Evolutionary conservation across 2,888 invertebrate species (phyloP).

Genomic region (Myathropa florea): DNA sequence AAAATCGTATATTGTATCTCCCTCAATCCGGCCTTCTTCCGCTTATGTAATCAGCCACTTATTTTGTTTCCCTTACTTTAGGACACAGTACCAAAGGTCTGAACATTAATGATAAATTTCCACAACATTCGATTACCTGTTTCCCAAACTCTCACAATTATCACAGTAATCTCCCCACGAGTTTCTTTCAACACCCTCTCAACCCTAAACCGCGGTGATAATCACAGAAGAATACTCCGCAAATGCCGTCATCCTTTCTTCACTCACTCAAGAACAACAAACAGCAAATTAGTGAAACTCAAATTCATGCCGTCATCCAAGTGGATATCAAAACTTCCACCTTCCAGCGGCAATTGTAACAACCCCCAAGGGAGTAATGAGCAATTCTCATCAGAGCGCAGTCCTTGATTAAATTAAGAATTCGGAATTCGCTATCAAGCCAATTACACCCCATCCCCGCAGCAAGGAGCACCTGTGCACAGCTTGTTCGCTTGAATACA

Average conservation of each 20-base stretch:
- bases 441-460: slow-evolving; percentile 43
- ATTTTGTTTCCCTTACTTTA: too few relatives aligned
- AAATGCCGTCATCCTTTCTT: background rate
- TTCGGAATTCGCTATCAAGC: slow-evolving; percentile 57
- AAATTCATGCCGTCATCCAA: slow-evolving; percentile 23
- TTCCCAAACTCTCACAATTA: background rate
- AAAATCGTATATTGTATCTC: too few relatives aligned
- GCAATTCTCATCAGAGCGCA: slow-evolving; percentile 55
- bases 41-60: too few relatives aligned
- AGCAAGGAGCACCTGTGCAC: slow-evolving; percentile 51
- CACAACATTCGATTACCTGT: background rate
- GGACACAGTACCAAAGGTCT: too few relatives aligned
- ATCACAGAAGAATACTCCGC: slow-evolving; percentile 25
- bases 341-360: slow-evolving; percentile 34
- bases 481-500: slow-evolving; percentile 61
- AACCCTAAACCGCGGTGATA: slow-evolving; percentile 23
- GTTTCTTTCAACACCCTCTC: background rate
- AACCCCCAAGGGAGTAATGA: slow-evolving; percentile 63
- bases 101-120: background rate
- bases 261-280: slow-evolving; percentile 27
- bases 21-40: too few relatives aligned
- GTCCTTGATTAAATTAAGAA: slow-evolving; percentile 67
- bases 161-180: background rate
- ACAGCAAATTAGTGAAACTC: slow-evolving; percentile 49
- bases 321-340: slow-evolving; percentile 26